Evolutionary conservation across 2,113 vertebrate species (phyloP), one percentile per base, ranked within the genome.

Genomic region (Triplophysa siluroides): DNA sequence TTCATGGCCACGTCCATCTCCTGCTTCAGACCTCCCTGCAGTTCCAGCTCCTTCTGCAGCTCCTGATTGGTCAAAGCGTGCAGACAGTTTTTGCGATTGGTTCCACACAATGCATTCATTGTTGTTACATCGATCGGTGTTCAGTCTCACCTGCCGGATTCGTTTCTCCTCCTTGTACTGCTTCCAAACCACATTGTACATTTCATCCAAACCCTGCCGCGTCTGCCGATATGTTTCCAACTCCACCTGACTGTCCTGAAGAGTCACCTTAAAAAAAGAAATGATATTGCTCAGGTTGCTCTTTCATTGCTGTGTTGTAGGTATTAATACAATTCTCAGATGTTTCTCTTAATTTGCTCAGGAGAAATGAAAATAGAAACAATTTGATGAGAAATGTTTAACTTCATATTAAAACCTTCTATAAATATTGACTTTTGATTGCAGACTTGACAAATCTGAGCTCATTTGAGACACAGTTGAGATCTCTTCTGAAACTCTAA

Each of bases 1-100:
- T 96, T 98, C 98, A 99, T 99, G 80, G 98, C 97, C 78, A 98
- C 95, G 88, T 99, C 98, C 94, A 99, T 98, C 90, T 99, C 98
- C 18, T 96, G 94, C 92, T 99, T 99, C 90, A 99, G 91, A 24
- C 95, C 94, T 72, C 95, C 92, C 86, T 99, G 98, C 71, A 99
- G 90, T 83, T 99, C 95, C 87, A 99, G 65, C 88, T 99, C 97
- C 70, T 93, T 96, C 81, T 98, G 96, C 85, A 98, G 86, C 89
- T 99, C 97, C 97, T 99, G 88, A 81, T 76, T 11, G 14, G 66
- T 10, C 54, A 52, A 72, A 64, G 73, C 54, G 80, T 29, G 82
- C 24, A 80, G 19, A 52, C 56, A 76, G 61, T 23, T 56, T 60
- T 26, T 58, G 18, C 14, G 23, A 74, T 24, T 74, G 16, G 33